Percentiles rank a stretch among this genome's conserved stretches.
phyloP scores from a whole-genome alignment of 1,140 invertebrate genomes.

The Dendrolimus kikuchii region DNA sequence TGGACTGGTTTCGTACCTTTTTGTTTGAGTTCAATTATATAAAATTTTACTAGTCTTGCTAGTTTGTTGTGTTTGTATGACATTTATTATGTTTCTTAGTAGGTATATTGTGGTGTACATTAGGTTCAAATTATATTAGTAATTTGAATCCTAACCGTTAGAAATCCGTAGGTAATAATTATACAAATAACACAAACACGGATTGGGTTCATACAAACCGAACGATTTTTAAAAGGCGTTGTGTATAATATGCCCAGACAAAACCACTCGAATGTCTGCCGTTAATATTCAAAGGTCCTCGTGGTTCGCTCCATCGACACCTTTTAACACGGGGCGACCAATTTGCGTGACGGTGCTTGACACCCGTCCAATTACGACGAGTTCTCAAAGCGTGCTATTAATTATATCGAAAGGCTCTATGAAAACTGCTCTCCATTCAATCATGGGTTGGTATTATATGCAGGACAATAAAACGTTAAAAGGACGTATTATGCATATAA shows the following conservation, averaged over 20 bases:
- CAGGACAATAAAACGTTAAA: too few species aligned
- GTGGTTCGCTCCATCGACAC: slow-evolving; percentile 30
- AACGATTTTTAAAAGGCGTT: slow-evolving; percentile 5
- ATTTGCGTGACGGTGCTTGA: slow-evolving; percentile 26
- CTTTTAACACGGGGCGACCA: slow-evolving; percentile 38
- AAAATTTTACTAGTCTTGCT: too few species aligned
- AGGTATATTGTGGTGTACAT: too few species aligned
- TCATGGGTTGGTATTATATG: background rate
- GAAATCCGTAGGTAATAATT: too few species aligned
- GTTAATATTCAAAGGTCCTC: slow-evolving; percentile 57
- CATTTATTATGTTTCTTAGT: too few species aligned
- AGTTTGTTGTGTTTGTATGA: too few species aligned
- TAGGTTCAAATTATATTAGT: too few species aligned
- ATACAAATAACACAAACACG: too few species aligned
- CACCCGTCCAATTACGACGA: slow-evolving; percentile 51
- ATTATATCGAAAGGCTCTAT: slow-evolving; percentile 20
- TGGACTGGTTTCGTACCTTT: too few species aligned
- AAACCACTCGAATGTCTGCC: slow-evolving; percentile 31
- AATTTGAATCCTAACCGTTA: too few species aligned
- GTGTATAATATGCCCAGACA: slow-evolving; percentile 9
- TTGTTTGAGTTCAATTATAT: too few species aligned
- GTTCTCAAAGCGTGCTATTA: slow-evolving; percentile 50
- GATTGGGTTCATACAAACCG: background rate
- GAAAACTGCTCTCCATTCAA: slow-evolving; percentile 32
- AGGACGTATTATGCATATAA: too few species aligned